These are phyloP conservation scores for Blennius ocellaris DNA, from an alignment of 2,113 vertebrate genomes.

Conservation along the genomic window DNA sequence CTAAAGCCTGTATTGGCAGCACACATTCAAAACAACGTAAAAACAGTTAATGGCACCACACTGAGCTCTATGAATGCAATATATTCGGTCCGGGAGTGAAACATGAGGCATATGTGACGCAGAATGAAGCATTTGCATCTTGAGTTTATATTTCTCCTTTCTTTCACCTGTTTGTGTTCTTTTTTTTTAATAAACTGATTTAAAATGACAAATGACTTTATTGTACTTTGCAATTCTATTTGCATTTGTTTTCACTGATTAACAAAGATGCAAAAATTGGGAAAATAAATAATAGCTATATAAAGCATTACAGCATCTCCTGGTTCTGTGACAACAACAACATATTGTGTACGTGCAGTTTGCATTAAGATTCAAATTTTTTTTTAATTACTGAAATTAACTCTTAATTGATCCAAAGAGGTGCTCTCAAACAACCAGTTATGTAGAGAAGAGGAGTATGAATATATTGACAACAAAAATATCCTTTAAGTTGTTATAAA, in stretches of 20 bases:
- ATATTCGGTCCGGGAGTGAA: slow-evolving; percentile 11
- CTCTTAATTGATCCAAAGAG: slow-evolving; percentile 16
- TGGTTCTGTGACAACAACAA: slow-evolving; percentile 17
- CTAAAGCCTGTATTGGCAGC: slow-evolving; percentile 1
- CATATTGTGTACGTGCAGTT: not conserved
- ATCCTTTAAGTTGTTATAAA: slow-evolving; percentile 7
- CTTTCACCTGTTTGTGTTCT: slow-evolving; percentile 5
- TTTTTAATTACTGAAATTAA: slow-evolving; percentile 13
- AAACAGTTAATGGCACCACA: slow-evolving; percentile 28
- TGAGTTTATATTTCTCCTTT: slow-evolving; percentile 6
- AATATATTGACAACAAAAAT: slow-evolving; percentile 33
- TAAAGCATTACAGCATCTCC: not conserved
- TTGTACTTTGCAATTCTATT: not conserved
- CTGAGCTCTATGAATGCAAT: slow-evolving; percentile 29
- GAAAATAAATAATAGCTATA: slow-evolving; percentile 5
- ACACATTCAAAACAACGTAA: slow-evolving; percentile 29
- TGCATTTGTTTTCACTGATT: not conserved
- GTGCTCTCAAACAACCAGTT: not conserved
- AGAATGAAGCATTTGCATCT: slow-evolving; percentile 21
- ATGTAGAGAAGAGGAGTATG: slow-evolving; percentile 16
- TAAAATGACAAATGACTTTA: not conserved
- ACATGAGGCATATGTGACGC: not conserved
- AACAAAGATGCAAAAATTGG: not conserved
- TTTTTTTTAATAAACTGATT: slow-evolving; percentile 3
- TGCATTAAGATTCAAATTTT: slow-evolving; percentile 11